Evolutionary conservation across 1,140 invertebrate genomes (phyloP).

Genomic region (Archivesica marissinica): DNA sequence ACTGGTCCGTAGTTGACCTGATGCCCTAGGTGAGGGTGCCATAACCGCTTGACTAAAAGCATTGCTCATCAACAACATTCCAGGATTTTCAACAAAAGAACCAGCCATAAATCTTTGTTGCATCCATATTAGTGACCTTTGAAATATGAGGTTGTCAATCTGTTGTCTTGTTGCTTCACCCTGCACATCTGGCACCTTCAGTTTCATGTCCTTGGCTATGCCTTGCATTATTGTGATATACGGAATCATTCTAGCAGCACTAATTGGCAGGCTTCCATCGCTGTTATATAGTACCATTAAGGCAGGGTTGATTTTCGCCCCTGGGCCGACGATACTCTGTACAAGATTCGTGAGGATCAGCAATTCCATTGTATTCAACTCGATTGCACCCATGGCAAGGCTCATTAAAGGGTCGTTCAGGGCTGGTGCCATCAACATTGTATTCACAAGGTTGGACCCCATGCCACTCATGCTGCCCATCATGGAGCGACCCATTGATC

Average conservation of each 20-base stretch:
- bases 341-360: slow-evolving; percentile 33
- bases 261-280: slow-evolving; percentile 32
- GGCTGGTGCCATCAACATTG: neutral
- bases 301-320: neutral
- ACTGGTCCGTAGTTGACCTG: too few species aligned
- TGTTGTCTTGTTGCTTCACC: slow-evolving; percentile 28
- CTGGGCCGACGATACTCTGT: slow-evolving; percentile 29
- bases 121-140: slow-evolving; percentile 27
- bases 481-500: neutral
- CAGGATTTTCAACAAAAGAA: slow-evolving; percentile 28
- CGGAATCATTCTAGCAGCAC: slow-evolving; percentile 42
- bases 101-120: slow-evolving; percentile 47
- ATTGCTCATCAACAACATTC: slow-evolving; percentile 13
- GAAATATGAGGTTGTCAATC: slow-evolving; percentile 39
- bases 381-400: slow-evolving; percentile 16
- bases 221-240: slow-evolving; percentile 49
- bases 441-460: neutral
- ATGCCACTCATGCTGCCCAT: neutral
- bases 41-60: neutral
- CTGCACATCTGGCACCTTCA: slow-evolving; percentile 21
- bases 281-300: slow-evolving; percentile 25
- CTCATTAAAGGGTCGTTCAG: slow-evolving; percentile 25
- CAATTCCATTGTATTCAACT: slow-evolving; percentile 1
- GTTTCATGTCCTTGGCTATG: slow-evolving; percentile 41
- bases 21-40: neutral